These are phyloP conservation scores for Acleris laterana DNA, from an alignment of 2,888 invertebrate species.

Conservation along the genomic window DNA sequence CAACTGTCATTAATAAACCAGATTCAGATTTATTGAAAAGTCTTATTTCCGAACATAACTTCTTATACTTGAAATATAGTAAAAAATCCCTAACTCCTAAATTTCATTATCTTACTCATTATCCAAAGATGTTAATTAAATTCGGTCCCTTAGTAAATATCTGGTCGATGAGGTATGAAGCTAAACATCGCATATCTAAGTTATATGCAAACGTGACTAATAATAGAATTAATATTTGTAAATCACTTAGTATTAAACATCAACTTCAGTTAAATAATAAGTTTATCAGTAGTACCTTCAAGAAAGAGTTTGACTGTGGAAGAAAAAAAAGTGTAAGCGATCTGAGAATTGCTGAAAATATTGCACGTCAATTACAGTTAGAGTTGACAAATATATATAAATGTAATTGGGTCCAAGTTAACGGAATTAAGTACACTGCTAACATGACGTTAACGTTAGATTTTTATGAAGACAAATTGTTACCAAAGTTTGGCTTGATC, in stretches of 20 bases:
- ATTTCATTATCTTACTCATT: constrained; percentile 20
- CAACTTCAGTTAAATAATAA: constrained; percentile 12
- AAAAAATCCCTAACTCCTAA: constrained; percentile 24
- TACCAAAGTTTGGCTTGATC: constrained; percentile 17
- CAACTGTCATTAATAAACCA: constrained; percentile 10
- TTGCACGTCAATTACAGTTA: constrained; percentile 25
- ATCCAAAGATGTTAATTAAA: constrained; percentile 19
- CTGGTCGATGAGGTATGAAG: constrained; percentile 31
- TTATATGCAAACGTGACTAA: constrained; percentile 13
- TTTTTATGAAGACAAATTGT: constrained; percentile 17
- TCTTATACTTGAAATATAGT: constrained; percentile 19
- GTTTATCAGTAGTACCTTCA: constrained; percentile 6
- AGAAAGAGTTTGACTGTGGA: constrained; percentile 1
- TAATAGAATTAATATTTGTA: constrained; percentile 12
- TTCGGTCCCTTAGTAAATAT: constrained; percentile 22
- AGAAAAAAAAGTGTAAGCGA: constrained; percentile 1
- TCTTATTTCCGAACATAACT: constrained; percentile 30
- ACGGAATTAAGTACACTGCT: constrained; percentile 17
- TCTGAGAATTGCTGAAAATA: constrained; percentile 8
- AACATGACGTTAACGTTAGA: constrained; percentile 22
- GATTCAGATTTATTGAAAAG: constrained; percentile 18
- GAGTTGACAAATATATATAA: constrained; percentile 20
- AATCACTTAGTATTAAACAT: constrained; percentile 8
- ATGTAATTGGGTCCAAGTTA: constrained; percentile 16
- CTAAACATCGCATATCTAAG: constrained; percentile 24